A percentile compares a stretch with the other conserved stretches of the same genome.
Conservation (phyloP, 2,888 invertebrate species). For the Apodemia mormo region DNA sequence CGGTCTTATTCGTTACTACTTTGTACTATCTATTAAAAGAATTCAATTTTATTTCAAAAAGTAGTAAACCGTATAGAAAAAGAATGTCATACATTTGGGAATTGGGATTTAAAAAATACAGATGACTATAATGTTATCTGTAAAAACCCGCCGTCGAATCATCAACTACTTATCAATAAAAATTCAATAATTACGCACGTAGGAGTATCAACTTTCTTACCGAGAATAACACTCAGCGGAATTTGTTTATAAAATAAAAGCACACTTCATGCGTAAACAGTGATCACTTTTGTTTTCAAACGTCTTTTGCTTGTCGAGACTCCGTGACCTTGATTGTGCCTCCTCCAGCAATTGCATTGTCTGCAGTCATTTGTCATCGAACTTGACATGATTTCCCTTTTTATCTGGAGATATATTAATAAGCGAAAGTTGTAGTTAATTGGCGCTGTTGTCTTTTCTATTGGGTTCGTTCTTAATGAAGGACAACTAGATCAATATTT, state of each 20-base stretch:
- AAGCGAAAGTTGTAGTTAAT: constrained; percentile 40
- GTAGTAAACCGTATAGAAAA: too few relatives aligned
- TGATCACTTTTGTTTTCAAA: constrained; percentile 73
- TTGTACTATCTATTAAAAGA: too few relatives aligned
- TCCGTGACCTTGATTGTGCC: constrained; percentile 59
- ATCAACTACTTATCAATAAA: neutral
- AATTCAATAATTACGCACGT: neutral
- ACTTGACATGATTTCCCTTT: constrained; percentile 66
- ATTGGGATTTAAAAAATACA: too few relatives aligned
- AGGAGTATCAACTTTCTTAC: constrained; percentile 14
- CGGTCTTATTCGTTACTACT: too few relatives aligned
- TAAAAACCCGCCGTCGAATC: too few relatives aligned
- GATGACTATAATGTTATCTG: too few relatives aligned
- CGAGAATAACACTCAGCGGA: neutral
- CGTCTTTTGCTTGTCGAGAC: constrained; percentile 46
- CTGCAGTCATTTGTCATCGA: constrained; percentile 56
- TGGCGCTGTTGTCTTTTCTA: constrained; percentile 7
- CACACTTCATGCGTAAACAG: constrained; percentile 54
- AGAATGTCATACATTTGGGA: too few relatives aligned
- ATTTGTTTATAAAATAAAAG: constrained; percentile 40
- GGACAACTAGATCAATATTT: too few relatives aligned
- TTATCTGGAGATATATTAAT: constrained; percentile 61
- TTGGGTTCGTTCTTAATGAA: constrained; percentile 11
- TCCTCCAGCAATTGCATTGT: constrained; percentile 56
- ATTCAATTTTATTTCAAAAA: too few relatives aligned